Evolutionary conservation across 2,797 vertebrate genomes (phyloP).

Genomic region (Anomalospiza imberbis): DNA sequence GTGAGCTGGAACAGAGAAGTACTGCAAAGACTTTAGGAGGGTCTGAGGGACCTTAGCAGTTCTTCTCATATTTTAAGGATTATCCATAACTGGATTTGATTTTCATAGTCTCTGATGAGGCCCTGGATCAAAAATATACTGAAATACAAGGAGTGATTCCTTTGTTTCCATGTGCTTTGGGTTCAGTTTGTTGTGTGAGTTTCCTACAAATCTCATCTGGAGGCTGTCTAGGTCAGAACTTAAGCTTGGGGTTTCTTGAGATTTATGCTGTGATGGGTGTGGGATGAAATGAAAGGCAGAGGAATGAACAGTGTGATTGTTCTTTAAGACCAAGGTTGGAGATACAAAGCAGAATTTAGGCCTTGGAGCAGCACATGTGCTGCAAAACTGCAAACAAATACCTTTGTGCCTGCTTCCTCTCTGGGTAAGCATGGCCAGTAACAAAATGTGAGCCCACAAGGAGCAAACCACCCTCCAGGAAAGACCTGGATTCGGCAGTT

Average conservation of each 20-base stretch:
- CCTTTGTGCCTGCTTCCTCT: neutral
- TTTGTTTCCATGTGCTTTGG: neutral
- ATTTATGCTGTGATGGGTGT: neutral
- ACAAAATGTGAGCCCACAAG: neutral
- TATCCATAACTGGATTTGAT: neutral
- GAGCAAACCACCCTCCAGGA: neutral
- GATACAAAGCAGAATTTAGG: neutral
- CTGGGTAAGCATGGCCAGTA: neutral
- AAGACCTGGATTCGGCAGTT: neutral
- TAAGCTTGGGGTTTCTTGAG: neutral
- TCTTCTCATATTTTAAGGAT: neutral
- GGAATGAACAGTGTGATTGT: neutral
- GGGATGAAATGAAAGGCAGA: neutral
- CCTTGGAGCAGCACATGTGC: neutral
- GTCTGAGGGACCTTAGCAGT: neutral
- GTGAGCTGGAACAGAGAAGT: neutral
- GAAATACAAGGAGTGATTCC: neutral
- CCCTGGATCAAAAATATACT: neutral
- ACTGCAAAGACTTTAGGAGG: neutral
- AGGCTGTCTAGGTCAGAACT: neutral
- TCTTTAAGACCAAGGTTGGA: neutral
- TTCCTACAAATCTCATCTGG: neutral
- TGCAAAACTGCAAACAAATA: neutral
- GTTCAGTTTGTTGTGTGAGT: neutral
- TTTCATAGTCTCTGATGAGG: neutral